Conservation (phyloP, 2,113 vertebrate genomes). For the Antennarius striatus region DNA sequence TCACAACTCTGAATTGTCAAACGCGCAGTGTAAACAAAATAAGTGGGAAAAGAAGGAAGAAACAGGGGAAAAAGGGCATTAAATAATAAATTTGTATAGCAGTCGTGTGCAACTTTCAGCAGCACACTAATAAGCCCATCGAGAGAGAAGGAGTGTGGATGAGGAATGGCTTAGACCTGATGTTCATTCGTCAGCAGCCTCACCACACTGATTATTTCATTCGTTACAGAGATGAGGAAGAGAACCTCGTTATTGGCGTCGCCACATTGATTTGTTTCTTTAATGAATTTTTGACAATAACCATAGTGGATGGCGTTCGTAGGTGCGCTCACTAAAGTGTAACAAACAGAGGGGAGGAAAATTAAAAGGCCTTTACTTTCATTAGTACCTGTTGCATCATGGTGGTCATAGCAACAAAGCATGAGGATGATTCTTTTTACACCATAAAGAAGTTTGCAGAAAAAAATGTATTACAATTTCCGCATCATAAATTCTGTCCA, state of each 20-base stretch:
- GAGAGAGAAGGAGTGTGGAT: constrained; percentile 47
- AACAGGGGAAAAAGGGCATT: background rate
- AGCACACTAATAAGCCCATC: constrained; percentile 62
- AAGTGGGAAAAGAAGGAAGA: constrained; percentile 2
- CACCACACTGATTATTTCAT: constrained; percentile 55
- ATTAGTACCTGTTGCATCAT: background rate
- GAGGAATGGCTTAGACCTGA: constrained; percentile 50
- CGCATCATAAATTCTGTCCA: background rate
- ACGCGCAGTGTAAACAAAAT: constrained; percentile 13
- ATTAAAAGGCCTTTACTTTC: constrained; percentile 23
- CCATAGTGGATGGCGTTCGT: background rate
- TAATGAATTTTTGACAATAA: constrained; percentile 46
- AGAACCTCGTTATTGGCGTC: constrained; percentile 49
- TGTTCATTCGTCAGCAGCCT: constrained; percentile 44
- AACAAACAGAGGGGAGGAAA: background rate
- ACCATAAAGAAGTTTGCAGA: background rate
- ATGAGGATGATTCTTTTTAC: background rate
- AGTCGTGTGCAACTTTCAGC: constrained; percentile 37
- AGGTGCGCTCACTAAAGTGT: background rate
- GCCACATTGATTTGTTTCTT: constrained; percentile 32
- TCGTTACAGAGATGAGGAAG: constrained; percentile 52
- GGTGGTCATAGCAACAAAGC: constrained; percentile 11
- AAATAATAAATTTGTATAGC: constrained; percentile 61
- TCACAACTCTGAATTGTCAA: constrained; percentile 7
- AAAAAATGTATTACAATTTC: background rate